These are phyloP conservation scores for Erpobdella octoculata DNA, from an alignment of 2,888 invertebrate genomes.

Conservation along the genomic window DNA sequence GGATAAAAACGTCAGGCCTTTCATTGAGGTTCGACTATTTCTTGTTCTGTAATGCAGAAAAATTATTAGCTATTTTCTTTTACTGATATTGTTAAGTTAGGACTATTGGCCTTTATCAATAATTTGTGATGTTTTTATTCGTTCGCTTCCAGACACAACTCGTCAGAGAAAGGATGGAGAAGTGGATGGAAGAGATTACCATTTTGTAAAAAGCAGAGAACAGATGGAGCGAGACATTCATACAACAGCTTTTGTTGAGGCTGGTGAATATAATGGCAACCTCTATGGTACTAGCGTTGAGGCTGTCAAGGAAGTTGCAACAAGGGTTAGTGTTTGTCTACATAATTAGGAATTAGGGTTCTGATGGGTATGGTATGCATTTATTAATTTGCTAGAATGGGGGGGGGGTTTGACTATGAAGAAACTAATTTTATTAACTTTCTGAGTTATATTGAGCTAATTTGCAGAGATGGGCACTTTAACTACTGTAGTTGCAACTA, in stretches of 20 bases:
- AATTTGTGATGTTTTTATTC: neutral
- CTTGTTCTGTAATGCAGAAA: too few relatives aligned
- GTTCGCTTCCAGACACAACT: slow-evolving; percentile 65
- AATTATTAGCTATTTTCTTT: neutral
- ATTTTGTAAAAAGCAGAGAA: slow-evolving; percentile 83
- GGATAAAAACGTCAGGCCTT: too few relatives aligned
- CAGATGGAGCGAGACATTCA: slow-evolving; percentile 81
- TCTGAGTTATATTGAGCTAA: too few relatives aligned
- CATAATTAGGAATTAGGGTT: too few relatives aligned
- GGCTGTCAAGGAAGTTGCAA: slow-evolving; percentile 89
- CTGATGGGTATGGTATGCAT: too few relatives aligned
- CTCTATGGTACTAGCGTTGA: slow-evolving; percentile 97
- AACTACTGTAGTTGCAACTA: too few relatives aligned
- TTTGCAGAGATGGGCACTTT: too few relatives aligned
- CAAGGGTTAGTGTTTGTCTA: slow-evolving; percentile 62
- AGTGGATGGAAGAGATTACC: slow-evolving; percentile 94
- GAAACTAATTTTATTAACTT: too few relatives aligned
- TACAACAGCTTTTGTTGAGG: slow-evolving; percentile 97
- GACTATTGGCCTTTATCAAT: neutral
- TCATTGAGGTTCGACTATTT: too few relatives aligned
- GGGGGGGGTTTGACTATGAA: too few relatives aligned
- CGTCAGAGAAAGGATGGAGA: slow-evolving; percentile 91
- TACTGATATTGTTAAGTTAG: neutral
- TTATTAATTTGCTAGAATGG: too few relatives aligned
- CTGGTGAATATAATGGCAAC: slow-evolving; percentile 99